A percentile compares a stretch with the other conserved stretches of the same genome.
phyloP scores from a whole-genome alignment of 2,888 invertebrate species.

The Lasius fuliginosus region DNA sequence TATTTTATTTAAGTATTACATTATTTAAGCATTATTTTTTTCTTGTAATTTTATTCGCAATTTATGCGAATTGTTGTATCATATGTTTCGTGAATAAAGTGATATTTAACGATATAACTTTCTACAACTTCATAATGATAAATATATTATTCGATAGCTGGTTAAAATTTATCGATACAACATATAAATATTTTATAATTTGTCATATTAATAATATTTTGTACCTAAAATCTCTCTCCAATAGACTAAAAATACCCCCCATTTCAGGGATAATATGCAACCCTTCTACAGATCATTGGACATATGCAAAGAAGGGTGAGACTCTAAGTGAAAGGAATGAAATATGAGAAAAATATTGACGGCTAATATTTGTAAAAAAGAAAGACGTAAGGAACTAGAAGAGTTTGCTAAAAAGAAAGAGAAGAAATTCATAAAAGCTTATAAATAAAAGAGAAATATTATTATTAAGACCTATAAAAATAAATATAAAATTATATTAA shows the following conservation, averaged over 20 bases:
- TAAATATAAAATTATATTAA: neutral
- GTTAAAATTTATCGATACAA: constrained; percentile 11
- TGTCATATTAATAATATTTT: neutral
- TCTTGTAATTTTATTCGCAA: neutral
- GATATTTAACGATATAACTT: neutral
- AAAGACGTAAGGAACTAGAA: neutral
- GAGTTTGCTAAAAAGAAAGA: constrained; percentile 8
- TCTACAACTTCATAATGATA: neutral
- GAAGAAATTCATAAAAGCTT: neutral
- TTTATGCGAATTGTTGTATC: neutral
- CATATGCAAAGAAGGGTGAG: constrained; percentile 49
- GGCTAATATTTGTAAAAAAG: constrained; percentile 38
- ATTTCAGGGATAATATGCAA: constrained; percentile 14
- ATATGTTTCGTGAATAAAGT: neutral
- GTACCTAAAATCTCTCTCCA: constrained; percentile 13
- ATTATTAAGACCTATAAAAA: constrained; percentile 13
- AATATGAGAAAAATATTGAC: constrained; percentile 30
- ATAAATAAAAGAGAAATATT: neutral
- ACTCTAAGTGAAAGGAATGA: constrained; percentile 19
- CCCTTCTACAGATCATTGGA: constrained; percentile 15
- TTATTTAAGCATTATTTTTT: neutral
- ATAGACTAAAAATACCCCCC: constrained; percentile 17
- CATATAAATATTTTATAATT: neutral
- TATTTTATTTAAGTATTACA: neutral
- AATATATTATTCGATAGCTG: neutral